Evolutionary conservation across 2,888 invertebrate species (phyloP), one percentile per base, ranked within the genome.

Genomic region (Kuschelorhynchus macadamiae): DNA sequence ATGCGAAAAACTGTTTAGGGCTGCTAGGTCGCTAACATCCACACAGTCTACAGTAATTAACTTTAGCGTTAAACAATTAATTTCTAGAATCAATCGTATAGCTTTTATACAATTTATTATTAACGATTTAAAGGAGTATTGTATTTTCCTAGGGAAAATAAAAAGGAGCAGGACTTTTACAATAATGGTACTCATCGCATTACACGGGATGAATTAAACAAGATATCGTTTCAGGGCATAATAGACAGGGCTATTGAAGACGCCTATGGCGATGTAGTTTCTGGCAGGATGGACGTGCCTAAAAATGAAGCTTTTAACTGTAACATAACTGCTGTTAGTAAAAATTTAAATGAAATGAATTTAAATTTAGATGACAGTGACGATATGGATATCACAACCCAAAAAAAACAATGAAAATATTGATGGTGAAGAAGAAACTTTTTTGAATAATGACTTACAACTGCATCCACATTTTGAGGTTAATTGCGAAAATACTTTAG

Each of bases 391-490:
- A 44, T 3, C 44, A 44, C 44, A 17, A 18, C 16, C 2, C 8
- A 44, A 17, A 44, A 44, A 11, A 17, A 11, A 17, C 18, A 44
- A n/a, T n/a, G 44, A 44, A 11, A 44, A 44, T 18, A 18, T 44
- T 16, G 44, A 17, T 5, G 16, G 18, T 44, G 44, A 44, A 44
- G 44, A 44, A 44, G 44, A 14, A 44, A 44, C 44, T 44, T 44
- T 44, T 44, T 44, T 44, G 44, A 44, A 44, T 44, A 44, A 44
- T 17, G 44, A 44, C 16, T 44, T 16, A 44, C 16, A 44, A 17
- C 11, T 44, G 44, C 44, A 36, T 12, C 11, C 36, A 3, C 12
- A 36, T 9, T 36, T 36, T 36, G 11, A 36, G 12, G 12, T 2
- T 36, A 36, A 7, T 36, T 7, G 11, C 36, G 36, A 36, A 36